phyloP scores from a whole-genome alignment of 92 coral and sea anemone species.

The Zoanthus solanderi region DNA sequence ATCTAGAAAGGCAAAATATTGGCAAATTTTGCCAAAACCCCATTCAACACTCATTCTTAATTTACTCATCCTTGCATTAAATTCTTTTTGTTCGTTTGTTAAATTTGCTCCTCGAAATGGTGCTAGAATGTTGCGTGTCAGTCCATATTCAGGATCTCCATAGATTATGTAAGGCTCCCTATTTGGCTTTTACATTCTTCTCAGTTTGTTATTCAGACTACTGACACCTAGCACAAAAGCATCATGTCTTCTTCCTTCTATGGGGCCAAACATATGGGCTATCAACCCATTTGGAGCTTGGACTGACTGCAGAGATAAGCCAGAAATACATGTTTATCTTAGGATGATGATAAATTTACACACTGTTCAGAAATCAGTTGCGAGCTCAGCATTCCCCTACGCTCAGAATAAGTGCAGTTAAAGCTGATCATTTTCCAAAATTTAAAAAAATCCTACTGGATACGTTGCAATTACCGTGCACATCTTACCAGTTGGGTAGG shows the following conservation, averaged over 20 bases:
- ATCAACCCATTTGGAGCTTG: conserved; percentile 76
- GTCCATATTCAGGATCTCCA: conserved; percentile 81
- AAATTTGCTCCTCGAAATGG: conserved; percentile 70
- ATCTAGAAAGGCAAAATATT: conserved; percentile 71
- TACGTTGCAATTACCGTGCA: too few relatives aligned
- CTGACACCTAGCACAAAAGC: conserved; percentile 81
- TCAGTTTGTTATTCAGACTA: conserved; percentile 43
- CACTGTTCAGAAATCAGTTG: too few relatives aligned
- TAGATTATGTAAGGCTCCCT: conserved; percentile 83
- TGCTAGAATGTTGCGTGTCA: conserved; percentile 68
- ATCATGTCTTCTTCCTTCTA: conserved; percentile 80
- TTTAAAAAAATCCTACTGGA: too few relatives aligned
- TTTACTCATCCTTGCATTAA: conserved; percentile 73
- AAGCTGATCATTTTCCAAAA: too few relatives aligned
- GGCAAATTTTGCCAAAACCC: conserved; percentile 81
- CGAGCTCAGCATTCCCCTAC: too few relatives aligned
- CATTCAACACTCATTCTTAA: conserved; percentile 68
- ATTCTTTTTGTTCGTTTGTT: conserved; percentile 61
- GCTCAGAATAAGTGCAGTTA: too few relatives aligned
- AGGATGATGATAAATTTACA: background rate
- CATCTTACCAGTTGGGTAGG: too few relatives aligned
- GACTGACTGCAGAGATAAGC: conserved; percentile 66
- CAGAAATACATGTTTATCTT: background rate
- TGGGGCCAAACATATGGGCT: conserved; percentile 76
- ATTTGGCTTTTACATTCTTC: conserved; percentile 55